Evolutionary conservation across 2,113 vertebrate genomes (phyloP).

Genomic region (Engraulis encrasicolus): DNA sequence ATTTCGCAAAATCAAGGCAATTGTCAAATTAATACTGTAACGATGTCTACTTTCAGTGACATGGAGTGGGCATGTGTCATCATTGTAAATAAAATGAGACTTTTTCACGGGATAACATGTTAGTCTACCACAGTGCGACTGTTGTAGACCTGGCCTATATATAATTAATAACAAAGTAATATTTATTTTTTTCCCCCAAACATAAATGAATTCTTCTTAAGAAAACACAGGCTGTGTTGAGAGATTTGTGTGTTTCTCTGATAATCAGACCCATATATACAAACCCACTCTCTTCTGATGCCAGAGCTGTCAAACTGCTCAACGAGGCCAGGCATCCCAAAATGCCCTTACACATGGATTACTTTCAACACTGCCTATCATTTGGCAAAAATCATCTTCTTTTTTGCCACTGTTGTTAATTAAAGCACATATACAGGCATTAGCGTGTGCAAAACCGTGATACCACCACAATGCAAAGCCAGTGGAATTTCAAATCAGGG

Average conservation of each 20-base stretch:
- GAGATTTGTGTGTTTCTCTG: neutral
- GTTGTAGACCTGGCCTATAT: neutral
- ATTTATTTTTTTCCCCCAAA: neutral
- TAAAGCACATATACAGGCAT: constrained; percentile 64
- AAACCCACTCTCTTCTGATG: neutral
- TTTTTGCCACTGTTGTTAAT: constrained; percentile 69
- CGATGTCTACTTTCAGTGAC: neutral
- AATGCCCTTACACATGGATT: constrained; percentile 59
- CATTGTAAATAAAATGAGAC: neutral
- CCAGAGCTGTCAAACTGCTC: neutral
- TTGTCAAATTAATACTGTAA: neutral
- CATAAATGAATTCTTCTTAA: neutral
- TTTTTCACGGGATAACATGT: neutral
- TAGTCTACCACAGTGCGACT: neutral
- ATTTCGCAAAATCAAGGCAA: neutral
- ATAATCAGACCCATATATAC: neutral
- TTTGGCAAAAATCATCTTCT: constrained; percentile 70
- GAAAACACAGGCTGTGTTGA: neutral
- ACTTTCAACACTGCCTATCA: constrained; percentile 60
- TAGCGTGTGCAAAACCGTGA: constrained; percentile 71
- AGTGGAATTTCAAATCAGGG: constrained; percentile 71
- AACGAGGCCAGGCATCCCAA: constrained; percentile 32
- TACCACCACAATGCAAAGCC: constrained; percentile 73
- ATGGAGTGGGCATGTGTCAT: neutral
- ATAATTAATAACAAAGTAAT: neutral